Evolutionary conservation across 2,888 invertebrate species (phyloP).

Genomic region (Melanargia galathea): DNA sequence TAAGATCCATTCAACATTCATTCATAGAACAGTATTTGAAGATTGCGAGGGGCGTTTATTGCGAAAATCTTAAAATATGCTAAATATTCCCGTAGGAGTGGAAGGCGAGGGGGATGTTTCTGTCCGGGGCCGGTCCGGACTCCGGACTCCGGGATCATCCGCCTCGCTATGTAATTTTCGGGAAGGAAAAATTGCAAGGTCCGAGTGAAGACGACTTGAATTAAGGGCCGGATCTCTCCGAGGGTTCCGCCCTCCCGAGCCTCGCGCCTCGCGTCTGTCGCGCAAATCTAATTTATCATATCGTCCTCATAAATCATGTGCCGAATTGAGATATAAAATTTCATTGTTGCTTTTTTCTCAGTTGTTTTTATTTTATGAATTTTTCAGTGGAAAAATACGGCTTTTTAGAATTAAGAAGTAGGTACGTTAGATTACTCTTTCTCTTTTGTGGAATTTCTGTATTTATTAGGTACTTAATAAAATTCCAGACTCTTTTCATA

Average conservation of each 20-base stretch:
- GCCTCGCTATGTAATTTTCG: slow-evolving; percentile 41
- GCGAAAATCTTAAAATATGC: slow-evolving; percentile 39
- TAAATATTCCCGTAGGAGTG: slow-evolving; percentile 37
- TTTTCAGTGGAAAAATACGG: neutral
- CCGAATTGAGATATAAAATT: slow-evolving; percentile 34
- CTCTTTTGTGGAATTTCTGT: too few relatives aligned
- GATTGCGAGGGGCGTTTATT: slow-evolving; percentile 21
- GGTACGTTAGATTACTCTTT: too few relatives aligned
- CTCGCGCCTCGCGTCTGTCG: slow-evolving; percentile 22
- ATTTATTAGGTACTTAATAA: too few relatives aligned
- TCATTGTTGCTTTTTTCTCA: neutral
- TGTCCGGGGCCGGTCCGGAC: neutral
- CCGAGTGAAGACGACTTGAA: slow-evolving; percentile 35
- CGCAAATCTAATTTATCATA: slow-evolving; percentile 39
- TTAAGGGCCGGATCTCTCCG: slow-evolving; percentile 19
- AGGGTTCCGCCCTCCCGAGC: slow-evolving; percentile 17
- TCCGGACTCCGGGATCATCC: slow-evolving; percentile 23
- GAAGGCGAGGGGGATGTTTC: neutral
- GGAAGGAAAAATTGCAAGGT: slow-evolving; percentile 43
- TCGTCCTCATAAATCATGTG: slow-evolving; percentile 41
- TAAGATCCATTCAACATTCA: slow-evolving; percentile 19
- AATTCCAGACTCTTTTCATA: too few relatives aligned
- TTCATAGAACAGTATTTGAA: slow-evolving; percentile 16
- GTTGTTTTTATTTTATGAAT: neutral
- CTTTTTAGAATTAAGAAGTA: neutral